These are phyloP conservation scores for Ips nitidus DNA, from an alignment of 1,140 invertebrate species.

Conservation along the genomic window DNA sequence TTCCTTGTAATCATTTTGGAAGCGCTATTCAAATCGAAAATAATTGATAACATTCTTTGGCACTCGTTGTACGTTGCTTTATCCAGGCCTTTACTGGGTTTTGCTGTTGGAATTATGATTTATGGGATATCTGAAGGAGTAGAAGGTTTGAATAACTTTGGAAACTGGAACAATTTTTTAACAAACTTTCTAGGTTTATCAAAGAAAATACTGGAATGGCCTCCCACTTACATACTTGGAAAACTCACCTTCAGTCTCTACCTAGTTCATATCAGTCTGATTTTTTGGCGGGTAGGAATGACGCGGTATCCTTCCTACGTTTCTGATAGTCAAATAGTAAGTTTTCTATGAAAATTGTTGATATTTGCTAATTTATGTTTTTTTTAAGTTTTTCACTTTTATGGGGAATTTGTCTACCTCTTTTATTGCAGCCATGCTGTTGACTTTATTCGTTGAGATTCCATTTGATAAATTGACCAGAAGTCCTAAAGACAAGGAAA, in stretches of 20 bases:
- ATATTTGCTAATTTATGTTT: not conserved
- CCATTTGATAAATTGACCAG: slow-evolving; percentile 1
- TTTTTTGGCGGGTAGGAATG: slow-evolving; percentile 19
- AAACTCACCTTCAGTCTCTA: slow-evolving; percentile 39
- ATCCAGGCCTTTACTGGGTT: slow-evolving; percentile 32
- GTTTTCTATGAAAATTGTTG: not conserved
- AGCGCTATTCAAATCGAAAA: no score
- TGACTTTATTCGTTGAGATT: slow-evolving; percentile 35
- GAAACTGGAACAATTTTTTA: not conserved
- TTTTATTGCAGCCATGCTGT: slow-evolving; percentile 10
- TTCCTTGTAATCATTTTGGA: slow-evolving; percentile 17
- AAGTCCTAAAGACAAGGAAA: no score
- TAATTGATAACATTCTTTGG: slow-evolving; percentile 17
- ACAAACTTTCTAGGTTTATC: slow-evolving; percentile 28
- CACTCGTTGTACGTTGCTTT: slow-evolving; percentile 29
- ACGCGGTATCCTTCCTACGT: slow-evolving; percentile 27
- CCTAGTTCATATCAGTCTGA: slow-evolving; percentile 34
- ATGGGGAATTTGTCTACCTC: slow-evolving; percentile 7
- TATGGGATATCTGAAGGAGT: slow-evolving; percentile 37
- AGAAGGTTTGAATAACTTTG: slow-evolving; percentile 37
- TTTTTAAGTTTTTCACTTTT: slow-evolving; percentile 17
- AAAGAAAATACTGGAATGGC: slow-evolving; percentile 28
- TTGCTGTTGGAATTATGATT: slow-evolving; percentile 29
- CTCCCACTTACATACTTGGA: slow-evolving; percentile 33
- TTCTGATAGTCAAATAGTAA: slow-evolving; percentile 32